Evolutionary conservation across 1,140 invertebrate genomes (phyloP), one percentile per base, ranked within the genome.

Genomic region (Propsilocerus akamusi): DNA sequence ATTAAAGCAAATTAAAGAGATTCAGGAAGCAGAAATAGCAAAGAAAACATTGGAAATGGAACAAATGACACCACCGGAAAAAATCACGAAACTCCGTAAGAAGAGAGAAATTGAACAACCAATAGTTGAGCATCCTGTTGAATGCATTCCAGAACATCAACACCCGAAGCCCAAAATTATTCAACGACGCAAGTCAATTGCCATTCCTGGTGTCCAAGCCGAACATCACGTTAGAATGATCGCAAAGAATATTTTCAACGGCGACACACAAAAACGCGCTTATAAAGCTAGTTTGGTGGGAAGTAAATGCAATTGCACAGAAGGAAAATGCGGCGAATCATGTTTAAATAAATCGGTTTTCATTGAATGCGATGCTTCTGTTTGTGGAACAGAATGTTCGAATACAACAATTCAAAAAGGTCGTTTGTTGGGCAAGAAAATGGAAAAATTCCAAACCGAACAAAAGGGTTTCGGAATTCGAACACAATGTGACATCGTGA

Each of bases 341-440:
- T 97, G 94, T 58, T 83, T 96, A 10, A 96, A 96, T 68, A 77
- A 91, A 47, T 79, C 97, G 70, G 88, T 96, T 3, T 91, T 85
- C 58, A 84, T 87, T 0, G 94, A 98, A 62, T 98, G 94, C 65
- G 81, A 81, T 0, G 77, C 87, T 3, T 77, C 81, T 47, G 73
- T 82, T 20, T 94, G 89, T 64, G 80, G 75, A 5, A 86, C 96
- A 25, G 81, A 83, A 54, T 96, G 86, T 64, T 77, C 75, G 57
- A 97, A 86, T 69, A 89, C 86, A 65, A 81, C 79, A 57, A 95
- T 88, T 14, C 87, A 91, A 59, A 80, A 81, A 0, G 86, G 83
- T 0, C 14, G 34, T 20, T 20, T 41, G 4, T 17, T 41, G 10
- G 17, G 22, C 22, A 41, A 17, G 5, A 17, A 17, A 5, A 65